These are phyloP conservation scores for Callipepla californica DNA, from an alignment of 2,113 vertebrate species.

Conservation along the genomic window DNA sequence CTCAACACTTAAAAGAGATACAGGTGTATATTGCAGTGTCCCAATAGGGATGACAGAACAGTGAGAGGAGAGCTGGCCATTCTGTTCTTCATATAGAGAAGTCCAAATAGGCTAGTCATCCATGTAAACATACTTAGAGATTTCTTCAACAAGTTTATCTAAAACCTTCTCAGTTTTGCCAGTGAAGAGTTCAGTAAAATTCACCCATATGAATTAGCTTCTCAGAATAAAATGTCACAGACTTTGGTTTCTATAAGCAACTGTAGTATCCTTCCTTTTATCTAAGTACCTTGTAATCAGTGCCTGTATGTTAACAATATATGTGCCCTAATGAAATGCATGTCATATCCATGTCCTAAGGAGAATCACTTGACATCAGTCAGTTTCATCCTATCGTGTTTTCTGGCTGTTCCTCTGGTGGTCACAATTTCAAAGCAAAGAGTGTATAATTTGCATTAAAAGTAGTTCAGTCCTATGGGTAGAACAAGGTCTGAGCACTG, in stretches of 20 bases:
- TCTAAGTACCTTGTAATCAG: not conserved
- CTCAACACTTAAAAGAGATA: not conserved
- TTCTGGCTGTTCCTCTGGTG: not conserved
- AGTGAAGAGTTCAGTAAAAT: not conserved
- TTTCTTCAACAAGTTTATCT: not conserved
- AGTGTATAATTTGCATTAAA: rapidly evolving
- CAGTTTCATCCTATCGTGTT: not conserved
- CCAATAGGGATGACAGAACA: not conserved
- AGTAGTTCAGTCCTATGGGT: not conserved
- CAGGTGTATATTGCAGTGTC: not conserved
- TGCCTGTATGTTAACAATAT: not conserved
- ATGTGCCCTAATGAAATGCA: not conserved
- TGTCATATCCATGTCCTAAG: not conserved
- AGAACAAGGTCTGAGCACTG: not conserved
- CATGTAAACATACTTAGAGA: not conserved
- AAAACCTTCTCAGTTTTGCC: not conserved
- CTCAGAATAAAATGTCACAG: not conserved
- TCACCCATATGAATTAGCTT: not conserved
- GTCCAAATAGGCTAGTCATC: not conserved
- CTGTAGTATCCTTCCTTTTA: not conserved
- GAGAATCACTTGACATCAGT: not conserved
- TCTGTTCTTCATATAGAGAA: not conserved
- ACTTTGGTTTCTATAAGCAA: not conserved
- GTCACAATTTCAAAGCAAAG: not conserved
- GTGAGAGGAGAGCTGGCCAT: not conserved